A percentile compares a stretch with the other conserved stretches of the same genome.
Conservation (phyloP, 2,888 invertebrate species). For the Girardia tigrina region DNA sequence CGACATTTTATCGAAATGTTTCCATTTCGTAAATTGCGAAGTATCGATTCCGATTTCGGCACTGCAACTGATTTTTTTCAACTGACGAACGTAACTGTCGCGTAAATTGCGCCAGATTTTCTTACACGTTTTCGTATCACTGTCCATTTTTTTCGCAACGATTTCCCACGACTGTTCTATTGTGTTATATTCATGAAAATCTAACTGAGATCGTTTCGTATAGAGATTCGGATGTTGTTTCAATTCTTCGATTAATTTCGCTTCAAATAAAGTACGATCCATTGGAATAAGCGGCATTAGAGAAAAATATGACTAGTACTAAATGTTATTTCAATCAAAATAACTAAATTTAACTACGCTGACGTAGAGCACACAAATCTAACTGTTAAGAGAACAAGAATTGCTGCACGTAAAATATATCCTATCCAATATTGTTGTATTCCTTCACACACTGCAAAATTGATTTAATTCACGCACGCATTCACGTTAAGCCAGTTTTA, state of each 20-base stretch:
- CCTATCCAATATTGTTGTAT: background rate
- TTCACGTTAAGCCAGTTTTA: background rate
- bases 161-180: background rate
- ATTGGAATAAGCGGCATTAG: background rate
- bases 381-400: background rate
- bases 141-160: background rate
- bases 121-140: background rate
- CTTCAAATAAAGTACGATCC: background rate
- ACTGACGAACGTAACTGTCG: background rate
- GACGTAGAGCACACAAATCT: background rate
- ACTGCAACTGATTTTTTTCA: background rate
- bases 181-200: background rate
- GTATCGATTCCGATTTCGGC: background rate
- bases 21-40: background rate
- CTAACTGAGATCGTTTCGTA: background rate
- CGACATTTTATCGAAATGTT: background rate
- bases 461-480: background rate
- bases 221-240: background rate
- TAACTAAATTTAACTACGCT: background rate
- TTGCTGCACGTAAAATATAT: background rate
- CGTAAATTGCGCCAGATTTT: background rate
- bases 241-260: background rate
- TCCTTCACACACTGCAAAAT: background rate
- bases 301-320: background rate
- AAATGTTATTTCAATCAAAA: background rate